phyloP scores from a whole-genome alignment of 2,113 vertebrate species.

The Oreochromis aureus region DNA sequence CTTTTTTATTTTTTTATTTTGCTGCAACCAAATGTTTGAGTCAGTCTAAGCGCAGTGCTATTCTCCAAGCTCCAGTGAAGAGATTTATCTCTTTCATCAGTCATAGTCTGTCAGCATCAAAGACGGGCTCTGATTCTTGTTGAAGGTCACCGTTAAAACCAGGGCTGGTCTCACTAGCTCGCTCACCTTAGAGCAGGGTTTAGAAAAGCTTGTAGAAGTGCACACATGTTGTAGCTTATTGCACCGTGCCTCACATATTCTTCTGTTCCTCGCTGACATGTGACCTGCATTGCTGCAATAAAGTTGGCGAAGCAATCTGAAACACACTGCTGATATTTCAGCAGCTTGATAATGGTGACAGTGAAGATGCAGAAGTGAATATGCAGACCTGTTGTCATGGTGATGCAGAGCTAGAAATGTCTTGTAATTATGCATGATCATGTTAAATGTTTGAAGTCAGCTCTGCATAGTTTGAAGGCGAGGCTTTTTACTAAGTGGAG shows the following conservation, averaged over 20 bases:
- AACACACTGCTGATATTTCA: background rate
- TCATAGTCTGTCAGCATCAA: conserved; percentile 13
- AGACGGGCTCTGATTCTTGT: background rate
- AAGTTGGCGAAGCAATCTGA: background rate
- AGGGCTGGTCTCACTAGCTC: background rate
- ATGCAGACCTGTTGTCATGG: conserved; percentile 32
- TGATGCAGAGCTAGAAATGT: background rate
- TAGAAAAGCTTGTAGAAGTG: background rate
- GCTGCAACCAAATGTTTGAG: background rate
- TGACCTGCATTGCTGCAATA: background rate
- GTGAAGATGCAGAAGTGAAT: background rate
- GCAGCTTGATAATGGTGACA: background rate
- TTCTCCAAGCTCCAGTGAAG: background rate
- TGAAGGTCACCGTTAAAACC: conserved; percentile 28
- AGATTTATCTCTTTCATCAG: conserved; percentile 24
- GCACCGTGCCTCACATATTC: background rate
- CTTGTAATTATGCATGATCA: background rate
- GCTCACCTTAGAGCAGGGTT: background rate
- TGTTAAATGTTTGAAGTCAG: background rate
- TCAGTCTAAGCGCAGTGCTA: background rate
- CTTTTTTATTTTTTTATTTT: background rate
- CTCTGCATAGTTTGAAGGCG: background rate
- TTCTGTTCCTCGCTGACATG: background rate
- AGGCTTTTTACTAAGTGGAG: background rate
- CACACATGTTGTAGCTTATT: background rate